Evolutionary conservation across 2,113 vertebrate species (phyloP).

Genomic region (Grallaria varia): DNA sequence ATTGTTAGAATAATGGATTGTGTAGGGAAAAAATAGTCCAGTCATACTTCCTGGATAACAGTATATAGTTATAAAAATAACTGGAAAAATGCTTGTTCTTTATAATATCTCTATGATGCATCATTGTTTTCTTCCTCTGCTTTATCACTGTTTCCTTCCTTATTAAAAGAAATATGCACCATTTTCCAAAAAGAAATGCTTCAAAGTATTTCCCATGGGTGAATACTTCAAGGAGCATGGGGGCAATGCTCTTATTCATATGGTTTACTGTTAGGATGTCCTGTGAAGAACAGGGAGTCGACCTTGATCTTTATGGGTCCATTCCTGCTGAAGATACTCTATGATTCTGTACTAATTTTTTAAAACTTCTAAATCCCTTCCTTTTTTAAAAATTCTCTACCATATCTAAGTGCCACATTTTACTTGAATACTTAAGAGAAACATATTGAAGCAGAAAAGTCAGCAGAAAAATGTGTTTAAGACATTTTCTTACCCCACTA

Average conservation of each 20-base stretch:
- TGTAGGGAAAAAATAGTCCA: background rate
- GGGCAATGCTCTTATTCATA: background rate
- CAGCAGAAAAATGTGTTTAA: background rate
- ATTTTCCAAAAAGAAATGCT: background rate
- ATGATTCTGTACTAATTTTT: background rate
- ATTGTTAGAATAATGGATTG: conserved; percentile 4
- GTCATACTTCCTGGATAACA: background rate
- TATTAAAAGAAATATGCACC: background rate
- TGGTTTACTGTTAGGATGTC: background rate
- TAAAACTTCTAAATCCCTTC: background rate
- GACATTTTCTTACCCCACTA: background rate
- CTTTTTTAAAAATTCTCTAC: background rate
- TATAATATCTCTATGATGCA: background rate
- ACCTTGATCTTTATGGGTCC: background rate
- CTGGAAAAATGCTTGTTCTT: background rate
- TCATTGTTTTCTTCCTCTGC: background rate
- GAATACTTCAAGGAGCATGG: background rate
- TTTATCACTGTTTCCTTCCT: conserved; percentile 36
- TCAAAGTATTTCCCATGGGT: background rate
- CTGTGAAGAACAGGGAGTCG: background rate
- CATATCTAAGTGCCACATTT: background rate
- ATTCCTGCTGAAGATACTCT: background rate
- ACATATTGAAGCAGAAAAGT: background rate
- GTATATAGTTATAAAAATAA: background rate
- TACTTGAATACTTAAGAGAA: background rate